Evolutionary conservation across 2,888 invertebrate species (phyloP).

Genomic region (Acanthacorydalis orientalis): DNA sequence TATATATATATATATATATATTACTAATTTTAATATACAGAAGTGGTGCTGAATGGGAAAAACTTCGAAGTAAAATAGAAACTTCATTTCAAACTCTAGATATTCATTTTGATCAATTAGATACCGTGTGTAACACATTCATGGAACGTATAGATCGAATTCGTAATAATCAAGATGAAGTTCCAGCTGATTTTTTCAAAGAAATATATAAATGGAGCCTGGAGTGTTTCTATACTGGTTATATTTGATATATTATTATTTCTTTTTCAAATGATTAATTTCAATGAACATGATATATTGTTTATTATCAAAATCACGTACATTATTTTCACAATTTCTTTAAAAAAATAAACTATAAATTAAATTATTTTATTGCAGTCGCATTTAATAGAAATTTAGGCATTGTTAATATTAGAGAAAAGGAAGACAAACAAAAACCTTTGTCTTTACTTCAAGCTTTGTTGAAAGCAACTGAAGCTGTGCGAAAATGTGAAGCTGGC

Average conservation of each 20-base stretch:
- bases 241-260: too few species aligned
- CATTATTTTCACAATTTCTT: not conserved
- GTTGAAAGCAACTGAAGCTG: conserved; percentile 36
- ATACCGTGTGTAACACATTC: conserved; percentile 25
- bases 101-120: conserved; percentile 8
- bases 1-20: too few species aligned
- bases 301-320: not conserved
- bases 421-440: conserved; percentile 35
- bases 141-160: conserved; percentile 30
- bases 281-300: too few species aligned
- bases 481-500: conserved; percentile 43
- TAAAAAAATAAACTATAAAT: not conserved
- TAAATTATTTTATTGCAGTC: conserved; percentile 15
- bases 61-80: conserved; percentile 32
- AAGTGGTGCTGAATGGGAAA: conserved; percentile 41
- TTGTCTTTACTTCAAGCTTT: conserved; percentile 39
- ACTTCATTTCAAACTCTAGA: conserved; percentile 26
- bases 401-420: conserved; percentile 33
- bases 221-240: conserved; percentile 37
- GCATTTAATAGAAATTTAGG: conserved; percentile 43
- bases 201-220: conserved; percentile 51
- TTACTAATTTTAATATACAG: conserved; percentile 19
- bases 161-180: conserved; percentile 45
- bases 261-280: too few species aligned
- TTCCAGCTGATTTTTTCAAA: conserved; percentile 35